Conservation (phyloP, 2,113 vertebrate species). For the Aegithalos caudatus region DNA sequence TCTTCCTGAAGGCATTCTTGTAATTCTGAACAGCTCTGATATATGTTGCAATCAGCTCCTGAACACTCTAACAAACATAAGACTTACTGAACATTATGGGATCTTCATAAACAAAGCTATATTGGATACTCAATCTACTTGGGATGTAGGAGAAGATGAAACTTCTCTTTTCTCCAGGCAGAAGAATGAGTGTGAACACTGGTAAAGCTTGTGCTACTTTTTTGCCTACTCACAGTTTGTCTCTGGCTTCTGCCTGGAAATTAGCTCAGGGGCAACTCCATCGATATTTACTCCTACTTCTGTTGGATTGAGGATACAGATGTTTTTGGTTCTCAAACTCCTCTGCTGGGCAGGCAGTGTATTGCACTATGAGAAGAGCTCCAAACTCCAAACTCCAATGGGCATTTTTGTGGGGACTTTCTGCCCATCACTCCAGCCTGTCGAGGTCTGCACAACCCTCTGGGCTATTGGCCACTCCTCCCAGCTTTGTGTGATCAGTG, state of each 20-base stretch:
- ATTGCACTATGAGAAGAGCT: not conserved
- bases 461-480: not conserved
- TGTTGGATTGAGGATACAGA: not conserved
- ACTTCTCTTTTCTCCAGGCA: not conserved
- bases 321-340: not conserved
- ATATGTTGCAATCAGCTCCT: not conserved
- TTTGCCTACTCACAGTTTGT: not conserved
- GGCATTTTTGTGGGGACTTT: not conserved
- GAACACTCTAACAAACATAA: not conserved
- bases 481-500: not conserved
- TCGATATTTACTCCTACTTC: not conserved
- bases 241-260: not conserved
- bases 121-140: not conserved
- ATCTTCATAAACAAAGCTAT: not conserved
- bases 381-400: too few species aligned
- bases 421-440: not conserved
- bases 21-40: not conserved
- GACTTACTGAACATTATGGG: not conserved
- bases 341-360: not conserved
- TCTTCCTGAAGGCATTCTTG: not conserved
- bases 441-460: rapidly evolving
- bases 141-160: not conserved
- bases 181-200: not conserved
- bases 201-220: not conserved
- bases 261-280: not conserved